Base-by-base conservation (phyloP, 1,140 invertebrate genomes). In the Latrodectus geometricus region DNA sequence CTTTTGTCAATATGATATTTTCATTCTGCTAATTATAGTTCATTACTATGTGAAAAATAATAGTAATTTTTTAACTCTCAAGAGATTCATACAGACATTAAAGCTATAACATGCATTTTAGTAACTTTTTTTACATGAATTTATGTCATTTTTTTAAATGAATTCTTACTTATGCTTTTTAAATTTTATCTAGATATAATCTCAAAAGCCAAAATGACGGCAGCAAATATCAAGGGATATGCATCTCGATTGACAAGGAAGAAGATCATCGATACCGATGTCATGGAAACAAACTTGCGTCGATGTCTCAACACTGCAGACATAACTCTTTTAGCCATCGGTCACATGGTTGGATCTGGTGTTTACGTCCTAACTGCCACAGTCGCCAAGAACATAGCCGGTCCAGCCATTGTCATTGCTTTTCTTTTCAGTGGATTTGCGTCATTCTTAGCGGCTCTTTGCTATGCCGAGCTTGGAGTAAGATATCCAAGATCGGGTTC, bases 291-390 rank as follows among this genome's bases (percentile, higher is more conserved):
- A 0, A 95, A 95, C 9, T 91, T 98, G 66, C 96, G 96, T 88
- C 92, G 97, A 89, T 98, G 96, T 90, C 93, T 98, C 11, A 95
- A 94, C 69, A 97, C 96, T 12, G 94, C 96, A 86, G 96, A 98
- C 90, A 96, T 97, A 70, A 97, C 96, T n/a, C 92, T 98, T 72
- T 92, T 98, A 50, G 96, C 97, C 76, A 94, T 98, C 50, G 97
- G 97, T 11, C 96, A 97, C 90, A 98, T 97, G 95, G 95, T 97
- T 8, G 97, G 97, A 12, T 96, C 96, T 77, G 97, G 97, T 17
- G 96, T 97, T 85, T 97, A 97, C 90, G 96, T 97, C 0, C 90
- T 97, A 23, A 96, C 96, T 8, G 96, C 97, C 69, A 95, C 96
- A 0, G 96, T 98, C 4, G 96, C 96, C 4, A 94, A 94, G 80